phyloP scores from a whole-genome alignment of 2,113 vertebrate species.

The Arizona elegans region DNA sequence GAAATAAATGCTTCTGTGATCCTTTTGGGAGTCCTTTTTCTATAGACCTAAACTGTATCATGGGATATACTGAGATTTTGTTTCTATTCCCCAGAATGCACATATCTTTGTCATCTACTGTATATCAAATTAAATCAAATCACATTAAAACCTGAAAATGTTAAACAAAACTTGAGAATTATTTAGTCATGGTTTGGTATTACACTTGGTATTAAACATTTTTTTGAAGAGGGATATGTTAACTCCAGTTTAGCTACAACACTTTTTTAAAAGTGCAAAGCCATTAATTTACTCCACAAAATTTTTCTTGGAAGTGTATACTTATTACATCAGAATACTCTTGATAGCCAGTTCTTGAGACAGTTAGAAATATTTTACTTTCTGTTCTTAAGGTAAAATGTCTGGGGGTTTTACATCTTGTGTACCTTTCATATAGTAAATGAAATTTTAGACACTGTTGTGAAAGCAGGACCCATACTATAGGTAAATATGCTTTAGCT shows the following conservation, averaged over 20 bases:
- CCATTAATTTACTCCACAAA: no score
- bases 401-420: conserved; percentile 31
- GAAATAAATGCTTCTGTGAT: neutral
- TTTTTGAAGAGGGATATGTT: neutral
- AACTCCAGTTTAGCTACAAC: neutral
- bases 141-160: neutral
- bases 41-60: neutral
- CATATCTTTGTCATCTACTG: neutral
- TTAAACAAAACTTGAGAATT: neutral
- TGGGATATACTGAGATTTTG: neutral
- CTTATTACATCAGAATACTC: no score
- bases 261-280: no score
- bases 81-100: neutral
- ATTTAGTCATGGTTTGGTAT: neutral
- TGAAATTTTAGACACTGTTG: conserved; percentile 30
- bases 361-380: conserved; percentile 39
- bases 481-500: conserved; percentile 48
- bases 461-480: conserved; percentile 19
- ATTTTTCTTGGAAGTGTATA: no score
- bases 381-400: conserved; percentile 37
- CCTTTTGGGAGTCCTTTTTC: neutral
- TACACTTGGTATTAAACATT: neutral
- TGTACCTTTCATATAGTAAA: neutral
- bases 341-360: neutral
- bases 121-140: neutral